Evolutionary conservation across 2,113 vertebrate genomes (phyloP), one percentile per base, ranked within the genome.

Genomic region (Dipodomys ordii): DNA sequence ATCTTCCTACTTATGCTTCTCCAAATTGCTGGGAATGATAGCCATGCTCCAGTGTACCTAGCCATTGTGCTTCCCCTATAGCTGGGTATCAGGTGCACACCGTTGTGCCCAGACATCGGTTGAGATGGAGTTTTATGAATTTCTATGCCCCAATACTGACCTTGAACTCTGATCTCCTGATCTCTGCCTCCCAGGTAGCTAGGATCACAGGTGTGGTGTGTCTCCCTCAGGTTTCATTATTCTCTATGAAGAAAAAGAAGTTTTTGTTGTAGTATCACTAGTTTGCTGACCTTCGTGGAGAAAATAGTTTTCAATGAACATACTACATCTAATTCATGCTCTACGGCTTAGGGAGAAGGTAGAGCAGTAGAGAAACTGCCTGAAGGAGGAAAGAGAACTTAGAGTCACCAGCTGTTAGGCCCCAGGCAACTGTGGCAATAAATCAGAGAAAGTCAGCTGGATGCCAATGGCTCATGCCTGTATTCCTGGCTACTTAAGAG

Each of bases 271-370:
- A 91, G 15, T 39, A 74, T 71, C 68, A 83, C 15, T 15, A 30
- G 1, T 82, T 76, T 81, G 44, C 30, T 92, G 64, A 95, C 23
- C 57, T 91, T 69, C 27, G 27, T 35, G 74, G 53, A 64, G 44
- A 91, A 91, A 72, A 77, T 68, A 15, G 67, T 79, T 96, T 94
- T 79, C 74, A 73, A 49, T 87, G 73, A 84, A 93, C 49, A 74
- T 88, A 78, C 4, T 2, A 30, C 30, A 35, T 71, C 82, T 16
- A n/a, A 49, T 28, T 67, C 84, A 46, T 32, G 39, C 62, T n/a
- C 30, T 19, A 0, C 16, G 3, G 62, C 92, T 73, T n/a, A 22
- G 49, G 49, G n/a, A 93, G 72, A 92, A 96, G 78, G 15, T n/a
- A 88, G 81, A 90, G 44, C 46, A 71, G n/a, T 22, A 90, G 22